A percentile compares a stretch with the other conserved stretches of the same genome.
phyloP scores from a whole-genome alignment of 2,797 vertebrate genomes.

The Lateolabrax maculatus region DNA sequence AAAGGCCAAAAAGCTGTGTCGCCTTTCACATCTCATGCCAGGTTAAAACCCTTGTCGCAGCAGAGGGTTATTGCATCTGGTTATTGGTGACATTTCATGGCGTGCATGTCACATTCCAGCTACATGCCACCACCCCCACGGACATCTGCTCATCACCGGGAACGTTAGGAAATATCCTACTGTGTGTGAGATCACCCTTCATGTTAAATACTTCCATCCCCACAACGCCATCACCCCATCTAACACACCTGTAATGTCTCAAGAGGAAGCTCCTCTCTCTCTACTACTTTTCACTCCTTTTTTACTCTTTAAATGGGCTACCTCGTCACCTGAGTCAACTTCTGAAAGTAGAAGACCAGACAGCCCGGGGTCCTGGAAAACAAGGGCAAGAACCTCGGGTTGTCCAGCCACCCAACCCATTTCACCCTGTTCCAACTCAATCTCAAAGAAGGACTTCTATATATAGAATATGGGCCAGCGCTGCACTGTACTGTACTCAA shows the following conservation, averaged over 20 bases:
- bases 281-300: neutral
- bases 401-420: constrained; percentile 81
- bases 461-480: constrained; percentile 85
- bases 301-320: neutral
- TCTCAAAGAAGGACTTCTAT: constrained; percentile 83
- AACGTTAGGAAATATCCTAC: neutral
- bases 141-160: constrained; percentile 20
- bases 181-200: neutral
- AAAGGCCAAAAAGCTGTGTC: constrained; percentile 71
- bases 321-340: neutral
- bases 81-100: constrained; percentile 67
- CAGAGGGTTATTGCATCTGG: constrained; percentile 62
- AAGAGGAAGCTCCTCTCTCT: neutral
- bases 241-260: too few relatives aligned
- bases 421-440: constrained; percentile 78
- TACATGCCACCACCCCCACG: constrained; percentile 26
- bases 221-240: neutral
- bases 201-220: neutral
- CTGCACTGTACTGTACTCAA: constrained; percentile 64
- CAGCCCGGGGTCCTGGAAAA: constrained; percentile 16
- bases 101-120: constrained; percentile 54
- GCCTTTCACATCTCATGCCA: constrained; percentile 70
- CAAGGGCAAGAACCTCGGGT: constrained; percentile 58
- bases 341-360: constrained; percentile 8
- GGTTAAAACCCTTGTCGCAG: constrained; percentile 62